phyloP scores from a whole-genome alignment of 2,888 invertebrate genomes.

The Eilema caniola region DNA sequence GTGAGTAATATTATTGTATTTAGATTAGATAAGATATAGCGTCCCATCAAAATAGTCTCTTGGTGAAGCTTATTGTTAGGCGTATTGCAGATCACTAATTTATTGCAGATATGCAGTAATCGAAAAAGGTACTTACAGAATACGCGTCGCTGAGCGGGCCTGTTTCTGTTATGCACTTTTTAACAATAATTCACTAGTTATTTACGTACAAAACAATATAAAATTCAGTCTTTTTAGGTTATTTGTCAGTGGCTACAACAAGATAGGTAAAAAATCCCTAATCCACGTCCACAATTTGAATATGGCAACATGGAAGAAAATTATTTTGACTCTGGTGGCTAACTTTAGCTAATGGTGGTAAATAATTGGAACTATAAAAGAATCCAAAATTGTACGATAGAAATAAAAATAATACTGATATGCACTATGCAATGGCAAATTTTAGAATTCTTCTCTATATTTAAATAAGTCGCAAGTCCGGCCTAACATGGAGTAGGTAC shows the following conservation, averaged over 20 bases:
- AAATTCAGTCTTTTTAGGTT: conserved; percentile 80
- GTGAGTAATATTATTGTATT: conserved; percentile 14
- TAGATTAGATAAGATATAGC: conserved; percentile 23
- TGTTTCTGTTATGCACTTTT: conserved; percentile 33
- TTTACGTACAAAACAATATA: conserved; percentile 61
- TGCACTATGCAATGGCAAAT: too few relatives aligned
- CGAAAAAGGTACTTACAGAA: conserved; percentile 36
- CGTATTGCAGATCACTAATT: conserved; percentile 26
- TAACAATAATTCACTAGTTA: conserved; percentile 44
- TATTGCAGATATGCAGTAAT: conserved; percentile 11
- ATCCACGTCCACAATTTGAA: conserved; percentile 13
- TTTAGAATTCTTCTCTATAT: too few relatives aligned
- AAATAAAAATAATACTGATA: too few relatives aligned
- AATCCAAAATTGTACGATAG: too few relatives aligned
- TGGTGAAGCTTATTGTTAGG: conserved; percentile 28
- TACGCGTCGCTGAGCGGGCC: conserved; percentile 25
- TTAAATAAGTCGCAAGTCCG: too few relatives aligned
- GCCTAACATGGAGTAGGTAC: too few relatives aligned
- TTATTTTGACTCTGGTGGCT: background rate
- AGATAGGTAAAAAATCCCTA: conserved; percentile 28
- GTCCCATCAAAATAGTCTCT: conserved; percentile 28
- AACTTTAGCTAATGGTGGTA: background rate
- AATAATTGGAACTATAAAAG: too few relatives aligned
- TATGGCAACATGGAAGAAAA: background rate
- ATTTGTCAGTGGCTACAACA: conserved; percentile 63